These are phyloP conservation scores for Sepioteuthis lessoniana DNA, from an alignment of 2,888 invertebrate genomes.

Conservation along the genomic window DNA sequence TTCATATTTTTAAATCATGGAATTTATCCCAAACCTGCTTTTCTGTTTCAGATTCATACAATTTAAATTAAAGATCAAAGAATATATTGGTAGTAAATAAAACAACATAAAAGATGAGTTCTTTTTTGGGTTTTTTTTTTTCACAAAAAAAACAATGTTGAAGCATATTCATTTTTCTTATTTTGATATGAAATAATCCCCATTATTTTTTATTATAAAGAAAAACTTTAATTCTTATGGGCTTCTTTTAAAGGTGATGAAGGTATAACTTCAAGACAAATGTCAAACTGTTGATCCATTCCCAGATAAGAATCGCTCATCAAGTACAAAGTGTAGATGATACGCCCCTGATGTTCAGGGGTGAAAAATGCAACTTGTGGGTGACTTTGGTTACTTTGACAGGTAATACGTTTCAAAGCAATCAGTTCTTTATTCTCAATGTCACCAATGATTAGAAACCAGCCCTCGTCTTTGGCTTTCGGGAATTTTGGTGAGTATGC, in stretches of 20 bases:
- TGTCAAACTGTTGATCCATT: constrained; percentile 89
- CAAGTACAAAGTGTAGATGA: constrained; percentile 86
- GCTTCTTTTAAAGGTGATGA: neutral
- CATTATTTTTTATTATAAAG: neutral
- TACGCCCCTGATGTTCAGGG: constrained; percentile 80
- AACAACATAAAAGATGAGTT: too few species aligned
- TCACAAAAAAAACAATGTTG: too few species aligned
- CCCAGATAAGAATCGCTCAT: constrained; percentile 95
- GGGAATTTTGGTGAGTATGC: constrained; percentile 90
- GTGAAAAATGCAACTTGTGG: constrained; percentile 79
- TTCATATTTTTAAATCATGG: too few species aligned
- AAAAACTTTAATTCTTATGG: neutral
- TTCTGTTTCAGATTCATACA: too few species aligned
- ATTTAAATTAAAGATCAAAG: too few species aligned
- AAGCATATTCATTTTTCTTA: too few species aligned
- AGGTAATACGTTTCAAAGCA: constrained; percentile 85
- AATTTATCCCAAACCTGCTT: too few species aligned
- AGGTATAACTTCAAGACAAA: constrained; percentile 75
- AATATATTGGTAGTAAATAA: too few species aligned
- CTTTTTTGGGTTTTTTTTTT: too few species aligned
- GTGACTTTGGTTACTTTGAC: constrained; percentile 62
- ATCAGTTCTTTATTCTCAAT: constrained; percentile 83
- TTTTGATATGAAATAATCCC: too few species aligned
- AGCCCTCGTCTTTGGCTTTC: constrained; percentile 95
- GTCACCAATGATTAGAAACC: constrained; percentile 91